Base-by-base conservation (phyloP, 2,797 vertebrate species). In the Epinephelus malabaricus region DNA sequence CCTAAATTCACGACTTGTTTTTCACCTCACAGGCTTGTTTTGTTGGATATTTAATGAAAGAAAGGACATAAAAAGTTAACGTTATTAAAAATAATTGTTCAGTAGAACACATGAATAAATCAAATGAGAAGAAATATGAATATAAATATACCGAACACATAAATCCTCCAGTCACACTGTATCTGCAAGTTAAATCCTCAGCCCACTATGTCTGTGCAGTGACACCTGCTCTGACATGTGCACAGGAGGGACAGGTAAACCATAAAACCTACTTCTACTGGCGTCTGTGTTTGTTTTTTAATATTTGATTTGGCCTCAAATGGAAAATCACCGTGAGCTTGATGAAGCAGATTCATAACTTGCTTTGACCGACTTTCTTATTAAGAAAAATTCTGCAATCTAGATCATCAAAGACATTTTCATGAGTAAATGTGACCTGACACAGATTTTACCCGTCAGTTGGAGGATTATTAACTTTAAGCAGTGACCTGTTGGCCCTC, bases 181-280 rank as follows among this genome's bases (percentile, higher is more conserved):
- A 38, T 12, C 13, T n/a, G 25, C 6, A 14, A 14, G 54, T 6
- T 15, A 2, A 38, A 58, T n/a, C 17, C 30, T 47, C 6, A 25
- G 50, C 30, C 11, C 6, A 2, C 19, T 21, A 1, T 59, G 27
- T 30, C 8, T 30, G 49, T n/a, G 30, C 18, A 5, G 27, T 23
- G 18, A 46, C 67, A 70, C 30, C 55, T 61, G 73, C 53, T 67
- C 34, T 64, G 64, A 70, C 56, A 76, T 55, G 64, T 53, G n/a
- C 4, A 46, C 18, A 23, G 27, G 1, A 6, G 7, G 45, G 17
- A 8, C 54, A 67, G 49, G 19, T 73, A 45, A 43, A 56, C 30
- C 34, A 73, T 50, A 30, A 19, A 40, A 62, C 45, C 21, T 12
- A 2, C 56, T 38, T 30, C 21, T 11, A 3, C 2, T 25, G 25